phyloP scores from a whole-genome alignment of 2,888 invertebrate genomes.

The Eilema sororculum region DNA sequence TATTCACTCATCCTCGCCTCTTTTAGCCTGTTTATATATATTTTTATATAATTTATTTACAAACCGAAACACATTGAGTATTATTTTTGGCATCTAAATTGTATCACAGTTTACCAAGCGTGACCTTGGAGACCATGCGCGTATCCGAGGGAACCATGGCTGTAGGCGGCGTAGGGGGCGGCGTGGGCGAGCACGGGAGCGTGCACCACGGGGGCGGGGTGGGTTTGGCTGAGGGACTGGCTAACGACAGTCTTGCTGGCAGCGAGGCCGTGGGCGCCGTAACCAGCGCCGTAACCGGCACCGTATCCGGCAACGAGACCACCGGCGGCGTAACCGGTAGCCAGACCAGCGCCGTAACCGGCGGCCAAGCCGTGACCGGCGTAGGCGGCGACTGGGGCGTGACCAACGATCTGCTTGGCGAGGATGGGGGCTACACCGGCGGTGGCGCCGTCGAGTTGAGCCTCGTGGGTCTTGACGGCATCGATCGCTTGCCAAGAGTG shows the following conservation, averaged over 20 bases:
- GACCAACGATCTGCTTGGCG: constrained; percentile 80
- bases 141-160: constrained; percentile 52
- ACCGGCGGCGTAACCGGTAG: constrained; percentile 55
- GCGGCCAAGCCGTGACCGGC: constrained; percentile 44
- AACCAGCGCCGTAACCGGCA: constrained; percentile 52
- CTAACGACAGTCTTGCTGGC: constrained; percentile 70
- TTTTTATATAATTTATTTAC: constrained; percentile 79
- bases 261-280: constrained; percentile 51
- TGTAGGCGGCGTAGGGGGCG: constrained; percentile 57
- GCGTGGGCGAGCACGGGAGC: constrained; percentile 49
- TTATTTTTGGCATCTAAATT: constrained; percentile 77
- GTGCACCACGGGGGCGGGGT: constrained; percentile 68
- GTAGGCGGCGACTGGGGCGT: constrained; percentile 57
- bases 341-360: constrained; percentile 53
- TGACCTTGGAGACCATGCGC: constrained; percentile 55
- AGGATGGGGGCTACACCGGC: constrained; percentile 80
- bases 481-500: constrained; percentile 83
- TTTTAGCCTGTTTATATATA: constrained; percentile 71
- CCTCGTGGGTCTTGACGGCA: constrained; percentile 79
- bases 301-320: constrained; percentile 45
- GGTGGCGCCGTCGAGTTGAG: constrained; percentile 80
- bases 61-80: constrained; percentile 78
- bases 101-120: constrained; percentile 84
- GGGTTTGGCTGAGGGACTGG: constrained; percentile 77
- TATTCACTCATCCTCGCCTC: constrained; percentile 85